These are phyloP conservation scores for Crocuta crocuta DNA, from an alignment of 2,113 vertebrate genomes.

Conservation along the genomic window DNA sequence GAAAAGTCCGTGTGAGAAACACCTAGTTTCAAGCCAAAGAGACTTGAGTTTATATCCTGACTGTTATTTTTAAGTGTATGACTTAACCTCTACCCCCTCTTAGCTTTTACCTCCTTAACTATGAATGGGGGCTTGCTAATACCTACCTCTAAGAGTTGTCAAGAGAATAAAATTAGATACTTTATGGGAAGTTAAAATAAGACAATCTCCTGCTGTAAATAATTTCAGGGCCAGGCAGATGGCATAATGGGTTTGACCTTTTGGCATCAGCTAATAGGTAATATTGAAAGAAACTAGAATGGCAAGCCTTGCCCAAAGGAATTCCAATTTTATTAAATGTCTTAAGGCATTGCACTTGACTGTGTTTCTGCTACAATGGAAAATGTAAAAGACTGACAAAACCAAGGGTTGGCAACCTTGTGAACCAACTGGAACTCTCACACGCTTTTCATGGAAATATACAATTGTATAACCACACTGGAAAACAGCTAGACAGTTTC, in stretches of 20 bases:
- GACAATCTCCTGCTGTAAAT: neutral
- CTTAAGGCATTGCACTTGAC: neutral
- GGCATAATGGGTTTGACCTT: neutral
- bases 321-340: neutral
- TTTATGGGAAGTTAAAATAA: neutral
- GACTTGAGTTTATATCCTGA: neutral
- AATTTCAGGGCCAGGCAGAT: neutral
- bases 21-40: neutral
- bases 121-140: neutral
- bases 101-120: neutral
- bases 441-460: neutral
- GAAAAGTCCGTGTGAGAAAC: neutral
- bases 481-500: neutral
- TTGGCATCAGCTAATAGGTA: neutral
- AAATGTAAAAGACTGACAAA: neutral
- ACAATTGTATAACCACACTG: neutral
- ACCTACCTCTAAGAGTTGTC: neutral
- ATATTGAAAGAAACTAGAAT: neutral
- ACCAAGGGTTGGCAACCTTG: neutral
- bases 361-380: neutral
- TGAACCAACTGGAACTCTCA: neutral
- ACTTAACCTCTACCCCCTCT: neutral
- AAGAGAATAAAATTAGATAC: neutral
- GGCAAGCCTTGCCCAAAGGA: neutral
- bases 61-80: neutral